phyloP scores from a whole-genome alignment of 2,888 invertebrate genomes.

The Platycheirus albimanus region DNA sequence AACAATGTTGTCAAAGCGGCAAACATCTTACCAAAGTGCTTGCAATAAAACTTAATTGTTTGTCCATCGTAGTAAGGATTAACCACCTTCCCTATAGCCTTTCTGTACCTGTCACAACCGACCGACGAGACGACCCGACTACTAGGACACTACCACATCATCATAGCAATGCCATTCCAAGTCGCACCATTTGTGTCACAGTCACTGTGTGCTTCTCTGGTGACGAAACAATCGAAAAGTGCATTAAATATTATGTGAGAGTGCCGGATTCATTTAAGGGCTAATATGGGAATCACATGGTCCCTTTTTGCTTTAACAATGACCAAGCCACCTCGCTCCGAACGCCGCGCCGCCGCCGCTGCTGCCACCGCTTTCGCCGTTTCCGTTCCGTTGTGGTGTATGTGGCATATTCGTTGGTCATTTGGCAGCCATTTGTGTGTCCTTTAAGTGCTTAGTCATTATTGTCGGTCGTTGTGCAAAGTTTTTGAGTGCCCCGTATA shows the following conservation, averaged over 20 bases:
- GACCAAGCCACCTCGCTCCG: too few species aligned
- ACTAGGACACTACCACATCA: not conserved
- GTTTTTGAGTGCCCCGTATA: constrained; percentile 36
- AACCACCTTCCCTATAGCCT: constrained; percentile 44
- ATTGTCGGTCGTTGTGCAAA: constrained; percentile 50
- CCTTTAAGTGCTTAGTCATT: constrained; percentile 54
- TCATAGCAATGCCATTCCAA: too few species aligned
- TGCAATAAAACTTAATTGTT: constrained; percentile 65
- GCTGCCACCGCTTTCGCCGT: too few species aligned
- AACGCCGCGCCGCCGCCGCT: too few species aligned
- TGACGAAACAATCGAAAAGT: constrained; percentile 60
- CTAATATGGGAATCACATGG: constrained; percentile 43
- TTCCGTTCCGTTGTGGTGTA: not conserved
- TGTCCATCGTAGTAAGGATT: constrained; percentile 46
- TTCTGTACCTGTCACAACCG: too few species aligned
- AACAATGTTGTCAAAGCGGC: constrained; percentile 54
- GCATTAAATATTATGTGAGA: constrained; percentile 66
- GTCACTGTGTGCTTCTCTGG: not conserved
- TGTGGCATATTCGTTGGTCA: constrained; percentile 45
- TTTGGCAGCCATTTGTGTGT: constrained; percentile 44
- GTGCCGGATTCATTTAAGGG: constrained; percentile 60
- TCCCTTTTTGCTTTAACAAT: not conserved
- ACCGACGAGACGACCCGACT: not conserved
- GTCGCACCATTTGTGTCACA: too few species aligned
- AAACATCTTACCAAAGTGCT: constrained; percentile 56